Percentiles rank a stretch among this genome's conserved stretches.
phyloP scores from a whole-genome alignment of 2,113 vertebrate genomes.

The Ailurus styani region DNA sequence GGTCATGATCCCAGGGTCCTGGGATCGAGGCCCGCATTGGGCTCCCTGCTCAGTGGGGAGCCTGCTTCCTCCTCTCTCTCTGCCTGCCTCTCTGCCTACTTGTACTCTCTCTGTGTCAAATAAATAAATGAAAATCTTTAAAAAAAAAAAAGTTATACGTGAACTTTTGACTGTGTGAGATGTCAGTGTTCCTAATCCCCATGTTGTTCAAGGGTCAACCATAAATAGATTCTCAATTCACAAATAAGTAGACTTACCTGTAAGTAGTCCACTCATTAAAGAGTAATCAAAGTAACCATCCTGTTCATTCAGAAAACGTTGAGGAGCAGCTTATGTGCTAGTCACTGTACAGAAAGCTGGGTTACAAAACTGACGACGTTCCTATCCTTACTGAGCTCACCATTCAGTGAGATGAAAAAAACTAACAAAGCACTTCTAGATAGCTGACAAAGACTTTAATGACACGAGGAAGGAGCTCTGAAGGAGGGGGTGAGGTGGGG shows the following conservation, averaged over 20 bases:
- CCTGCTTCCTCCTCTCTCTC: too few species aligned
- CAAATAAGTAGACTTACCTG: not conserved
- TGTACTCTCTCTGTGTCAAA: too few species aligned
- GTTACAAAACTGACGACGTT: not conserved
- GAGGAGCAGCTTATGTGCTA: not conserved
- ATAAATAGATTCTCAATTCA: not conserved
- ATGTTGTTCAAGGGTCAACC: not conserved
- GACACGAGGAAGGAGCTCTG: not conserved
- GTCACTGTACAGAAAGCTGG: not conserved
- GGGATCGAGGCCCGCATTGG: too few species aligned
- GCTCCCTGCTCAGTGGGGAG: too few species aligned
- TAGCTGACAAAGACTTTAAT: not conserved
- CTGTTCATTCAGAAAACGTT: not conserved
- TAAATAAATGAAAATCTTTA: too few species aligned
- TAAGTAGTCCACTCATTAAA: not conserved
- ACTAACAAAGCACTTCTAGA: not conserved
- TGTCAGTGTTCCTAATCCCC: not conserved
- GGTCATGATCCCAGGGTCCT: too few species aligned
- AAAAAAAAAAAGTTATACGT: too few species aligned
- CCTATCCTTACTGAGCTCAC: not conserved
- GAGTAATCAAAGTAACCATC: not conserved
- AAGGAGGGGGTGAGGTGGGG: accelerated
- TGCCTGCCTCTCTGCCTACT: too few species aligned
- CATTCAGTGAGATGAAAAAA: not conserved
- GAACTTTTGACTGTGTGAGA: not conserved